phyloP scores from a whole-genome alignment of 2,113 vertebrate species.

The Struthidea cinerea region DNA sequence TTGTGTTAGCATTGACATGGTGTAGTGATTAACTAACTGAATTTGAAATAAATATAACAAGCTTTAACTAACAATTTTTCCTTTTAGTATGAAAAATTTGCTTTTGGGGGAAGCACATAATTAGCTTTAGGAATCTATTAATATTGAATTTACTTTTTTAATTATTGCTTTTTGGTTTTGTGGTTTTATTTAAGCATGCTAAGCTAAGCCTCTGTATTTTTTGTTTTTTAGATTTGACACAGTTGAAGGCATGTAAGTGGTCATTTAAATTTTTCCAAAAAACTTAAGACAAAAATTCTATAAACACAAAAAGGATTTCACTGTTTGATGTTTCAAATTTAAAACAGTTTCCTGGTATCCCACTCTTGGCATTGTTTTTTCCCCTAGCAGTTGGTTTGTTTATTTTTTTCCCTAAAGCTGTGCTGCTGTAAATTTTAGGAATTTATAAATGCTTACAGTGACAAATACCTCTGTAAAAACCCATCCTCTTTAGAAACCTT shows the following conservation, averaged over 20 bases:
- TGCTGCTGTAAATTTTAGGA: background rate
- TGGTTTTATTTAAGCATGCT: slow-evolving; percentile 84
- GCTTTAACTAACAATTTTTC: slow-evolving; percentile 43
- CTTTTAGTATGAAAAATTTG: slow-evolving; percentile 12
- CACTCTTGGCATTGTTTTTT: background rate
- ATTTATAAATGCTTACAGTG: slow-evolving; percentile 1
- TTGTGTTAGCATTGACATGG: background rate
- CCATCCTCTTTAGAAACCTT: background rate
- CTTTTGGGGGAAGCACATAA: slow-evolving; percentile 31
- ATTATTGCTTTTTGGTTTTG: slow-evolving; percentile 71
- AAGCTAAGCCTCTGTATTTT: slow-evolving; percentile 85
- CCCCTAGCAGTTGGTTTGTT: background rate
- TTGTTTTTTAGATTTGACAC: slow-evolving; percentile 89
- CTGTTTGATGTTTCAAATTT: slow-evolving; percentile 56
- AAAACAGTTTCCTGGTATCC: slow-evolving; percentile 31
- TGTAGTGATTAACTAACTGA: slow-evolving; percentile 16
- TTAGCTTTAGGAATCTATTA: slow-evolving; percentile 43
- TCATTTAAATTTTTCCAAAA: slow-evolving; percentile 76
- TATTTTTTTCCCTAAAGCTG: background rate
- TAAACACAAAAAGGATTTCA: slow-evolving; percentile 32
- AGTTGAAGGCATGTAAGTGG: slow-evolving; percentile 96
- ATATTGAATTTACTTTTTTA: slow-evolving; percentile 45
- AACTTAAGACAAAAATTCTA: slow-evolving; percentile 40
- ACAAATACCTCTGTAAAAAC: background rate
- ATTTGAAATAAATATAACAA: slow-evolving; percentile 30